phyloP scores from a whole-genome alignment of 2,113 vertebrate species.

The Cygnus buccinator region DNA sequence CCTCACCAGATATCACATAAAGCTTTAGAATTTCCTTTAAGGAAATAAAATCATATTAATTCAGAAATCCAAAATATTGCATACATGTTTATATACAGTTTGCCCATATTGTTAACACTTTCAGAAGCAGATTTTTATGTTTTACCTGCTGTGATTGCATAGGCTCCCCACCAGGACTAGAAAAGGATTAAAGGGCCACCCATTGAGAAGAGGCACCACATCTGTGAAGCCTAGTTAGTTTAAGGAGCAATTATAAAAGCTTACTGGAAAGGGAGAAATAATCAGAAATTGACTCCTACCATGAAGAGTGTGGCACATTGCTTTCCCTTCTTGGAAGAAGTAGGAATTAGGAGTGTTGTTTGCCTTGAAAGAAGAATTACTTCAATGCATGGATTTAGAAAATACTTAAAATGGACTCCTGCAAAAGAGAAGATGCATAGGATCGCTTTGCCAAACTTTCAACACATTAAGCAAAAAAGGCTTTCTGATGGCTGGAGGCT shows the following conservation, averaged over 20 bases:
- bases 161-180: background rate
- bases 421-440: background rate
- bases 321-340: background rate
- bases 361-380: background rate
- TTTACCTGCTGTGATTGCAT: background rate
- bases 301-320: background rate
- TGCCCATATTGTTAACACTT: background rate
- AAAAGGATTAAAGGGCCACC: conserved; percentile 6
- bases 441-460: background rate
- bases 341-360: background rate
- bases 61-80: background rate
- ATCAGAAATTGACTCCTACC: background rate
- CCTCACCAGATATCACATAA: background rate
- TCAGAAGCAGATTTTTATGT: background rate
- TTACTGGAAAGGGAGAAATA: background rate
- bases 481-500: background rate
- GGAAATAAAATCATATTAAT: background rate
- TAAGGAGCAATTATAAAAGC: conserved; percentile 15
- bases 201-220: background rate
- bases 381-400: background rate
- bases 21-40: background rate
- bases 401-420: background rate
- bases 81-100: background rate
- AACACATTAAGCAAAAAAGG: background rate
- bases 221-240: conserved; percentile 7